These are phyloP conservation scores for Drosophila sturtevanti DNA, from an alignment of 1,140 invertebrate genomes.

Conservation along the genomic window DNA sequence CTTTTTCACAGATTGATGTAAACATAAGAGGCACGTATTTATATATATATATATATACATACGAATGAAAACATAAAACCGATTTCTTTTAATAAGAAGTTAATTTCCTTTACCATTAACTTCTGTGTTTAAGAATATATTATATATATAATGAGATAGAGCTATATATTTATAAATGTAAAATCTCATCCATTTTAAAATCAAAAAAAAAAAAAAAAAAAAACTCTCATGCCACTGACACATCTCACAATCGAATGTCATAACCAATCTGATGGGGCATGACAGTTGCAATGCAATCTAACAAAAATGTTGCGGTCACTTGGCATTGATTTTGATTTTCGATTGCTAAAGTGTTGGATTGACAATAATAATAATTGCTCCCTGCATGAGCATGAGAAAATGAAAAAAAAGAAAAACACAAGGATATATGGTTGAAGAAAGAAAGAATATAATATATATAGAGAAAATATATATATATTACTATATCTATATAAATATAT, in stretches of 20 bases:
- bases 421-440: neutral
- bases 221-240: neutral
- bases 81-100: too few species aligned
- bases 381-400: neutral
- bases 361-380: slow-evolving; percentile 21
- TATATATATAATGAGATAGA: too few species aligned
- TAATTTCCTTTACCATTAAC: too few species aligned
- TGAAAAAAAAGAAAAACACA: too few species aligned
- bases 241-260: neutral
- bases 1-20: too few species aligned
- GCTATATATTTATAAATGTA: too few species aligned
- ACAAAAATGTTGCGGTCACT: slow-evolving; percentile 4
- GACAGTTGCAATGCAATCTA: slow-evolving; percentile 26
- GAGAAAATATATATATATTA: neutral
- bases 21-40: too few species aligned
- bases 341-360: slow-evolving; percentile 23
- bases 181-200: too few species aligned
- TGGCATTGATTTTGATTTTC: slow-evolving; percentile 22
- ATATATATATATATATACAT: too few species aligned
- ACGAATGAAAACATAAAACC: too few species aligned
- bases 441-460: neutral
- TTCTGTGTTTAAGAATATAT: too few species aligned
- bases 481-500: neutral
- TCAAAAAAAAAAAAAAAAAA: too few species aligned
- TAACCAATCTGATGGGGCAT: slow-evolving; percentile 23